phyloP scores from a whole-genome alignment of 2,888 invertebrate genomes.

The Rotaria magnacalcarata region DNA sequence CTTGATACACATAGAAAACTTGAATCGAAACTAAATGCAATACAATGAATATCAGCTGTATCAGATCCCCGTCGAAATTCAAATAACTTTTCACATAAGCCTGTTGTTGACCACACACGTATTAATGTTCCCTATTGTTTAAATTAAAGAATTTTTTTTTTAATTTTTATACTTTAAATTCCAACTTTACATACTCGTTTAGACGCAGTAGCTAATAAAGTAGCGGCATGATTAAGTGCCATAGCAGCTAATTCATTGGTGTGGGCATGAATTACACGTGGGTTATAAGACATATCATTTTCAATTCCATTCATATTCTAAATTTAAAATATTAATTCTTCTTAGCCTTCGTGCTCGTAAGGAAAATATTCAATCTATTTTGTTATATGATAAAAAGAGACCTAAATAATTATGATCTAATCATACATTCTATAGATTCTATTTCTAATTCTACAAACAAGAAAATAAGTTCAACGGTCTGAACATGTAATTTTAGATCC shows the following conservation, averaged over 20 bases:
- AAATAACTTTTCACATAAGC: constrained; percentile 68
- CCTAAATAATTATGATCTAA: no score
- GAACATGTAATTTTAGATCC: no score
- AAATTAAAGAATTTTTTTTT: constrained; percentile 69
- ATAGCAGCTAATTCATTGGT: constrained; percentile 40
- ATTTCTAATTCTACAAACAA: no score
- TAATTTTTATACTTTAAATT: no score
- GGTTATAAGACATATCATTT: constrained; percentile 37
- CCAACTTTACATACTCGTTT: no score
- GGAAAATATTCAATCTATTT: no score
- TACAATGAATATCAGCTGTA: constrained; percentile 76
- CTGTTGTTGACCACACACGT: constrained; percentile 82
- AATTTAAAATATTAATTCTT: background rate
- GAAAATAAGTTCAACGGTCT: no score
- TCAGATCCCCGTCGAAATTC: constrained; percentile 88
- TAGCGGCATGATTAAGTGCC: constrained; percentile 34
- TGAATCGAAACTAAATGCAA: constrained; percentile 90
- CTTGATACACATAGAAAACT: constrained; percentile 89
- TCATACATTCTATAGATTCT: no score
- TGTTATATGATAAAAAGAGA: no score
- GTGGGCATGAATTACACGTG: constrained; percentile 42
- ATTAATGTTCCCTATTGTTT: constrained; percentile 83
- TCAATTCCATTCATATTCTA: constrained; percentile 40
- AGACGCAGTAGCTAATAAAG: constrained; percentile 44
- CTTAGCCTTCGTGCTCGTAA: no score